Percentiles rank a stretch among this genome's conserved stretches.
Conservation (phyloP, 2,113 vertebrate species). For the Anoura caudifer region DNA sequence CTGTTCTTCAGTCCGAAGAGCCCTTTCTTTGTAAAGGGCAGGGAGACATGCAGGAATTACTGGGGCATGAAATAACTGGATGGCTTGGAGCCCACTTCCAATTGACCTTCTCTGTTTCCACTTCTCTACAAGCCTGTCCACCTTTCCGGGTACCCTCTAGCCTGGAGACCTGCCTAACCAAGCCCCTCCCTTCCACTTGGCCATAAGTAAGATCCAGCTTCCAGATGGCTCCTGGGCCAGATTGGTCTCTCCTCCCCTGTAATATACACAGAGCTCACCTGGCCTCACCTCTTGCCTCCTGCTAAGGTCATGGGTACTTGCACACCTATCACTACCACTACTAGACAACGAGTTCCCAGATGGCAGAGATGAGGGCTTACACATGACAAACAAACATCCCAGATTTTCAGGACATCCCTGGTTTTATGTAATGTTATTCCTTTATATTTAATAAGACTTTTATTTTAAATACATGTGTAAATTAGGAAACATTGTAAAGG, state of each 20-base stretch:
- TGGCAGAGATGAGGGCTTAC: not conserved
- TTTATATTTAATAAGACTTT: not conserved
- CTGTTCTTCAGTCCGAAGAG: not conserved
- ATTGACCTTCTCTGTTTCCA: not conserved
- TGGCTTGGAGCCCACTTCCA: not conserved
- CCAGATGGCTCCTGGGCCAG: not conserved
- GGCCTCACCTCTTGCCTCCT: not conserved
- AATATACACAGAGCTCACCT: not conserved
- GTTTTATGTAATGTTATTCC: not conserved
- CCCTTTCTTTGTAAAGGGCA: not conserved
- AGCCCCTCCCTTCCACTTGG: not conserved
- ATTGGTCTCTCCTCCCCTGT: not conserved
- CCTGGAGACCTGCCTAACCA: not conserved
- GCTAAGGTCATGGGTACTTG: not conserved
- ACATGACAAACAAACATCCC: not conserved
- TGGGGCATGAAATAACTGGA: not conserved
- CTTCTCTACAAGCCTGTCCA: not conserved
- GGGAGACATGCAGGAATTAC: not conserved
- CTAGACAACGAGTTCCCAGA: not conserved
- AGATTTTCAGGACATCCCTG: not conserved
- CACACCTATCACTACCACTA: fast-evolving
- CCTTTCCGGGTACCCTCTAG: not conserved
- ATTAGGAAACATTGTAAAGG: not conserved
- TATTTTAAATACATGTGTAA: not conserved
- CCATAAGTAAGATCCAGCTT: not conserved